Evolutionary conservation across 30 jellyfish, hydroid and myxozoan species (phyloP).

Genomic region (Turritopsis rubra): DNA sequence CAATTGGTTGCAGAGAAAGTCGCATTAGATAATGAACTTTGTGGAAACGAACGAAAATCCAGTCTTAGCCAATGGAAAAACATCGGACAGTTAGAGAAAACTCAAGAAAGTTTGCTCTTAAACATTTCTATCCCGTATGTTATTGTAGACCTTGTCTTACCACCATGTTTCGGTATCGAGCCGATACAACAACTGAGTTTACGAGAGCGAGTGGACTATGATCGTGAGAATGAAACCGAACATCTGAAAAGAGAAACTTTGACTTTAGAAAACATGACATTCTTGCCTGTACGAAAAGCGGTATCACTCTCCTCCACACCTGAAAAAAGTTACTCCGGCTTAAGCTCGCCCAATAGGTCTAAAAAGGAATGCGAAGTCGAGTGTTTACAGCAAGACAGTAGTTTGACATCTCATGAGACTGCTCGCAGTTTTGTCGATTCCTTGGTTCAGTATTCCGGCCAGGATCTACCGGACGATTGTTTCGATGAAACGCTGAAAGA

Average conservation of each 20-base stretch:
- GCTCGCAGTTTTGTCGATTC: neutral
- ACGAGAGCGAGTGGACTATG: conserved; percentile 30
- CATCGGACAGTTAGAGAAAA: neutral
- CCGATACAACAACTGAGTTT: conserved; percentile 28
- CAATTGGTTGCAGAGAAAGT: conserved; percentile 44
- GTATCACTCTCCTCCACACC: neutral
- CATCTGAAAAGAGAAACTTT: neutral
- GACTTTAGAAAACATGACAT: neutral
- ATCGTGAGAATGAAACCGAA: neutral
- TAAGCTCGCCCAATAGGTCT: neutral
- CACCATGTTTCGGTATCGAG: conserved; percentile 59
- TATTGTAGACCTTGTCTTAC: conserved; percentile 53
- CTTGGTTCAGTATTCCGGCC: neutral
- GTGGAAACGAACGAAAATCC: neutral
- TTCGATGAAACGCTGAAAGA: conserved; percentile 16
- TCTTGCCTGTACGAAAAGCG: neutral
- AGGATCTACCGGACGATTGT: neutral
- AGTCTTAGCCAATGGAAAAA: neutral
- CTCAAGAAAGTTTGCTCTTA: conserved; percentile 21
- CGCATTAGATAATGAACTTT: conserved; percentile 48
- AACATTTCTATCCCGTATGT: conserved; percentile 55
- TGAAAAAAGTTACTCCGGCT: neutral
- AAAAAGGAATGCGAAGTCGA: neutral
- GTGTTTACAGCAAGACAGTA: neutral
- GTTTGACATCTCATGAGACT: neutral